Percentiles rank a stretch among this genome's conserved stretches.
Conservation (phyloP, 2,797 vertebrate genomes). For the Siniperca scherzeri region DNA sequence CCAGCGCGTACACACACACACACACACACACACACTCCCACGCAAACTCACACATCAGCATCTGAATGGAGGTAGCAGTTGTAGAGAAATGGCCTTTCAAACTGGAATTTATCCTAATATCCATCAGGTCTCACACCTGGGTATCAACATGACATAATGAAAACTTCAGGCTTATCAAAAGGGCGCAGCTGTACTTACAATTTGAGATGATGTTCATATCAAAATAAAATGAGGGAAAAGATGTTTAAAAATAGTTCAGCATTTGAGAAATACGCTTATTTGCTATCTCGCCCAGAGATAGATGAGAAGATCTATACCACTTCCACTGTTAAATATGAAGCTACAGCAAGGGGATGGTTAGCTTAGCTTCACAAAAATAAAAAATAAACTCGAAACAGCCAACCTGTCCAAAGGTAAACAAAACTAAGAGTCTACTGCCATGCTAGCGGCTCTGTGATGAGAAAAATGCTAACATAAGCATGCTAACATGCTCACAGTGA, state of each 20-base stretch:
- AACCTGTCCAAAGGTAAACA: not conserved
- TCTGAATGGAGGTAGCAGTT: conserved; percentile 47
- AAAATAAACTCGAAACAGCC: not conserved
- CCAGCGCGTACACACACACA: conserved; percentile 10
- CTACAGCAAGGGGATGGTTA: not conserved
- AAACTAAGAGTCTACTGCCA: not conserved
- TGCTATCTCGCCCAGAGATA: not conserved
- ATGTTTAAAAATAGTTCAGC: conserved; percentile 8
- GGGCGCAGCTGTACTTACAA: conserved; percentile 44
- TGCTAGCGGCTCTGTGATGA: not conserved
- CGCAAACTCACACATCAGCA: conserved; percentile 14
- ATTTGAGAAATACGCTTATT: not conserved
- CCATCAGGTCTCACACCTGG: conserved; percentile 24
- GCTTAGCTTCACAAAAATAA: not conserved
- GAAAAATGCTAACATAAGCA: no score
- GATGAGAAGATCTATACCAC: conserved; percentile 19
- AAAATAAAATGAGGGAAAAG: conserved; percentile 1
- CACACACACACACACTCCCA: conserved; percentile 18
- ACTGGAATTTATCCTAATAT: conserved; percentile 40
- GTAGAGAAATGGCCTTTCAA: conserved; percentile 57
- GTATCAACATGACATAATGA: conserved; percentile 35
- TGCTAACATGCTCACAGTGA: not conserved
- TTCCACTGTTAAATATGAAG: not conserved
- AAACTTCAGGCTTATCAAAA: conserved; percentile 58
- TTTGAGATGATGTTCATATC: conserved; percentile 19